phyloP scores from a whole-genome alignment of 2,888 invertebrate genomes.

The Ectobius pallidus region DNA sequence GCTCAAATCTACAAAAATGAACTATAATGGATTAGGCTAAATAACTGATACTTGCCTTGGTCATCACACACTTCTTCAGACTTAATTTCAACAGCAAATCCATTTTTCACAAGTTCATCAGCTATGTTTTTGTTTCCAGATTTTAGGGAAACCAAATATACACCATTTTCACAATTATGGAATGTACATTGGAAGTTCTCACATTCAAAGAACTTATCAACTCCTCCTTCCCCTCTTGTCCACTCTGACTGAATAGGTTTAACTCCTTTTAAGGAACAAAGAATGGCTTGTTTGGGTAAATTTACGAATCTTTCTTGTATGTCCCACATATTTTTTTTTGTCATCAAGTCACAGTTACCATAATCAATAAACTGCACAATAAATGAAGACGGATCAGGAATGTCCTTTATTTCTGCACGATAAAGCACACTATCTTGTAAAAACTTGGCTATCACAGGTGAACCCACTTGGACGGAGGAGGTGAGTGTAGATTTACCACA shows the following conservation, averaged over 20 bases:
- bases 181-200: constrained; percentile 65
- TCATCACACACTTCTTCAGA: too few relatives aligned
- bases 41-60: too few relatives aligned
- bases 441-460: constrained; percentile 72
- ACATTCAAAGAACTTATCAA: constrained; percentile 67
- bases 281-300: constrained; percentile 72
- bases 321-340: constrained; percentile 69
- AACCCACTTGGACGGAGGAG: constrained; percentile 60
- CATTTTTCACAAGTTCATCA: constrained; percentile 58
- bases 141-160: constrained; percentile 27
- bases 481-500: constrained; percentile 50
- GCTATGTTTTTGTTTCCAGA: constrained; percentile 58
- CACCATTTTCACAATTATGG: constrained; percentile 56
- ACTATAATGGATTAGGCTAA: too few relatives aligned
- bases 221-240: constrained; percentile 58
- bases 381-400: constrained; percentile 56
- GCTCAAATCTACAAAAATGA: too few relatives aligned
- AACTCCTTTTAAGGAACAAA: constrained; percentile 69
- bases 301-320: constrained; percentile 69
- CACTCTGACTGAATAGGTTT: constrained; percentile 62
- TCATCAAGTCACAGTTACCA: constrained; percentile 72
- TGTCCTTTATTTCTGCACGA: constrained; percentile 63
- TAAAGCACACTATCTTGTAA: constrained; percentile 74
- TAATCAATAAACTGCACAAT: constrained; percentile 78
- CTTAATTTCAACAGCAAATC: constrained; percentile 58